phyloP scores from a whole-genome alignment of 2,888 invertebrate genomes.

The Chloroclystis v-ata region DNA sequence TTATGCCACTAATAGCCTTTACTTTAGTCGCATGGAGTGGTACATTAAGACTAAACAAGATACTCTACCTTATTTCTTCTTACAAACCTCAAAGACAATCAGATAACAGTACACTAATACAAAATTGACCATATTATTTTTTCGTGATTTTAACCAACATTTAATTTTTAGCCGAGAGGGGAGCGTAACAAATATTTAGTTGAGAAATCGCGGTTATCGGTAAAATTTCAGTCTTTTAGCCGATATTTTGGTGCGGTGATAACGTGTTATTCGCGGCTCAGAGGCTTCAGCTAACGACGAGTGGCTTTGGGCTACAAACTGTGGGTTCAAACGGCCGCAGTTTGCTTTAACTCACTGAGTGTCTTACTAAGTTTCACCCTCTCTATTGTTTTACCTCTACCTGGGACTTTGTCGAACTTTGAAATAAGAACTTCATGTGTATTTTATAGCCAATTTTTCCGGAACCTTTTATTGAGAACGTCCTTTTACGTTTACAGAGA shows the following conservation, averaged over 20 bases:
- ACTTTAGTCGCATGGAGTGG: conserved; percentile 31
- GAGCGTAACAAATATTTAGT: conserved; percentile 67
- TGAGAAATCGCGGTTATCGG: conserved; percentile 62
- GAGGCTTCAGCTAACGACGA: conserved; percentile 60
- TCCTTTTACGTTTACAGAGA: too few species aligned
- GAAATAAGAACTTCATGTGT: not conserved
- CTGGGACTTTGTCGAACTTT: not conserved
- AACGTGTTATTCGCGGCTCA: conserved; percentile 53
- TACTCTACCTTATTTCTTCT: conserved; percentile 41
- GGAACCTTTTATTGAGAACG: too few species aligned
- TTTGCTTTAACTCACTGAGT: conserved; percentile 33
- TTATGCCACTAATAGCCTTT: conserved; percentile 35
- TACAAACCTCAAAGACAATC: conserved; percentile 34
- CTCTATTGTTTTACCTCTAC: too few species aligned
- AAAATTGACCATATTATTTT: conserved; percentile 29
- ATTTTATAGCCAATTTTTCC: not conserved
- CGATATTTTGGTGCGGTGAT: conserved; percentile 40
- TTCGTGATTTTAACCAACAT: conserved; percentile 56
- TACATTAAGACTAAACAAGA: conserved; percentile 44
- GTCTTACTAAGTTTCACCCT: conserved; percentile 24
- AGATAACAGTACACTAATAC: conserved; percentile 38
- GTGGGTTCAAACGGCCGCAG: conserved; percentile 55
- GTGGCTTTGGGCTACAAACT: conserved; percentile 48
- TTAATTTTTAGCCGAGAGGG: conserved; percentile 77
- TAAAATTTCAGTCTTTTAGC: conserved; percentile 58